A percentile compares a stretch with the other conserved stretches of the same genome.
Conservation (phyloP, 2,888 invertebrate species). For the Schizaphis graminum region DNA sequence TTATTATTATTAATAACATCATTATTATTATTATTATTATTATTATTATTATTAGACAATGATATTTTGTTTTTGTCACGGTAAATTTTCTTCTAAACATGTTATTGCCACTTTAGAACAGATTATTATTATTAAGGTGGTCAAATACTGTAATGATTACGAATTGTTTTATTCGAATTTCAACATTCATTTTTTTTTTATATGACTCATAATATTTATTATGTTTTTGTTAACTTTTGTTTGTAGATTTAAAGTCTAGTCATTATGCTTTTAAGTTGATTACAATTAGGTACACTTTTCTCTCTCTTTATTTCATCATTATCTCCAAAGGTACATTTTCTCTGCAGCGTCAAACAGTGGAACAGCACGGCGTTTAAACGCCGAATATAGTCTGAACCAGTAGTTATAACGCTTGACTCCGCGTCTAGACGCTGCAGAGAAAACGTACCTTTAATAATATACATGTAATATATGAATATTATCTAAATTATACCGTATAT, state of each 20-base stretch:
- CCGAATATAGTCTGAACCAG: too few relatives aligned
- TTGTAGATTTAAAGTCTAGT: constrained; percentile 64
- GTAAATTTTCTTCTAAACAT: constrained; percentile 62
- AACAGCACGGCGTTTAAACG: too few relatives aligned
- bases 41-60: constrained; percentile 60
- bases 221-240: constrained; percentile 64
- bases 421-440: too few relatives aligned
- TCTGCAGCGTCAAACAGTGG: too few relatives aligned
- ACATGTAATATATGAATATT: neutral
- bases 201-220: constrained; percentile 54
- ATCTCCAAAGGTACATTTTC: neutral
- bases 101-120: constrained; percentile 58
- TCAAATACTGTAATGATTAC: constrained; percentile 56
- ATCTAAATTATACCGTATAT: constrained; percentile 8
- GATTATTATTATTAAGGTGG: constrained; percentile 55
- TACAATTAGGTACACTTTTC: constrained; percentile 57
- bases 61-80: constrained; percentile 45
- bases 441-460: neutral
- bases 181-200: constrained; percentile 48
- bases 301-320: constrained; percentile 34
- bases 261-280: constrained; percentile 64
- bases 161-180: constrained; percentile 59
- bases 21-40: constrained; percentile 50
- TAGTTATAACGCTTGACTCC: too few relatives aligned
- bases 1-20: constrained; percentile 34